phyloP scores from a whole-genome alignment of 2,113 vertebrate genomes.

The Paracanthobrama guichenoti region DNA sequence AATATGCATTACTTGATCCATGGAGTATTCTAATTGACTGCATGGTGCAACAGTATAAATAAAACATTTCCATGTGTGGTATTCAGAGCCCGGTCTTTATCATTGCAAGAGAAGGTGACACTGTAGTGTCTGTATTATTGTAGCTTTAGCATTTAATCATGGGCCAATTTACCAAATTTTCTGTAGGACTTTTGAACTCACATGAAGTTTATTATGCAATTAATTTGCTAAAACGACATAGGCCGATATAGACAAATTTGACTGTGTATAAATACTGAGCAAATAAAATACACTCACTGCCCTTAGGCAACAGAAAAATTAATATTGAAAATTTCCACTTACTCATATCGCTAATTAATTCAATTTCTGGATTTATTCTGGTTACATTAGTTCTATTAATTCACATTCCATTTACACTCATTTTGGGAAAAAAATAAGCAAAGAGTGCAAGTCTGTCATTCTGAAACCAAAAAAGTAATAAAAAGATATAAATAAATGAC shows the following conservation, averaged over 20 bases:
- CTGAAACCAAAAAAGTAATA: background rate
- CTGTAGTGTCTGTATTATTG: background rate
- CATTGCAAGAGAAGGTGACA: background rate
- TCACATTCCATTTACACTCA: background rate
- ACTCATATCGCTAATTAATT: background rate
- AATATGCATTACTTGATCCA: background rate
- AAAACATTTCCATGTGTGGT: background rate
- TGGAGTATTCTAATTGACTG: background rate
- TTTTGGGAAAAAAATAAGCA: background rate
- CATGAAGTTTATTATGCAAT: background rate
- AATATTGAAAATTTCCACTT: background rate
- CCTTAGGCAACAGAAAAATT: background rate
- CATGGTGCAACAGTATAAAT: background rate
- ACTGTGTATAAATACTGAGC: background rate
- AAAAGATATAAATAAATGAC: background rate
- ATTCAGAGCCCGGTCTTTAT: background rate
- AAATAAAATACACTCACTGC: background rate
- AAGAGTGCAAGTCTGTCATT: background rate
- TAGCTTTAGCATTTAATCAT: constrained; percentile 5
- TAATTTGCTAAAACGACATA: background rate
- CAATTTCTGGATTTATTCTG: background rate
- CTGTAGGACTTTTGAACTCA: background rate
- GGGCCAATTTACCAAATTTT: background rate
- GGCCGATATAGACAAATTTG: background rate
- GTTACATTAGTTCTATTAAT: background rate